Percentiles rank a stretch among this genome's conserved stretches.
phyloP scores from a whole-genome alignment of 2,113 vertebrate species.

The Delphinapterus leucas region DNA sequence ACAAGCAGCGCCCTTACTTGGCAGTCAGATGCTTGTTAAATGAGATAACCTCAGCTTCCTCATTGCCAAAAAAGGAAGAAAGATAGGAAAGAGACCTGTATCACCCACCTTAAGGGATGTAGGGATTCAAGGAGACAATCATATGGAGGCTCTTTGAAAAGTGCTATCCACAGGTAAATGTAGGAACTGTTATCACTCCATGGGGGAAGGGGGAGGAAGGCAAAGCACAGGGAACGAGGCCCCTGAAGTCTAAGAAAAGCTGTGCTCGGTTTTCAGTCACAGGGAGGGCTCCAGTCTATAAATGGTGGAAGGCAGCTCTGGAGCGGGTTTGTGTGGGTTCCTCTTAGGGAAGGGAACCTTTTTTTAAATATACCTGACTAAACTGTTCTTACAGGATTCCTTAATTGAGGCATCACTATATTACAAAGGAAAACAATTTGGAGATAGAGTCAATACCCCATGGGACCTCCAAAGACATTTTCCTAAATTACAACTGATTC shows the following conservation, averaged over 20 bases:
- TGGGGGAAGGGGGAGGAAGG: neutral
- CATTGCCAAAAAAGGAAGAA: neutral
- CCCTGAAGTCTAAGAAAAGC: neutral
- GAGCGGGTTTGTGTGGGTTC: neutral
- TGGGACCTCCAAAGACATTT: neutral
- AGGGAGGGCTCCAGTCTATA: neutral
- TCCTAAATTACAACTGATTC: neutral
- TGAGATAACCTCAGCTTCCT: neutral
- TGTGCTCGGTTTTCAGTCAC: neutral
- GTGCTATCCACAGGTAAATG: neutral
- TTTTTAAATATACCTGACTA: slow-evolving; percentile 4
- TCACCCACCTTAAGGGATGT: neutral
- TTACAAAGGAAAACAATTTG: slow-evolving; percentile 36
- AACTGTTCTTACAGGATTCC: neutral
- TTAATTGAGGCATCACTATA: slow-evolving; percentile 15
- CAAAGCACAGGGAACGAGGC: neutral
- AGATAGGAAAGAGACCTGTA: neutral
- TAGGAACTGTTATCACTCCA: neutral
- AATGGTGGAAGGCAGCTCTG: neutral
- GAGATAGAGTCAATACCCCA: neutral
- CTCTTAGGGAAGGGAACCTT: neutral
- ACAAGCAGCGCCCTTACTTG: neutral
- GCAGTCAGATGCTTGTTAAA: neutral
- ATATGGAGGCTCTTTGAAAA: neutral
- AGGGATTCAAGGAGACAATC: neutral